Conservation (phyloP, 2,888 invertebrate species). For the Ganaspis brasiliensis region DNA sequence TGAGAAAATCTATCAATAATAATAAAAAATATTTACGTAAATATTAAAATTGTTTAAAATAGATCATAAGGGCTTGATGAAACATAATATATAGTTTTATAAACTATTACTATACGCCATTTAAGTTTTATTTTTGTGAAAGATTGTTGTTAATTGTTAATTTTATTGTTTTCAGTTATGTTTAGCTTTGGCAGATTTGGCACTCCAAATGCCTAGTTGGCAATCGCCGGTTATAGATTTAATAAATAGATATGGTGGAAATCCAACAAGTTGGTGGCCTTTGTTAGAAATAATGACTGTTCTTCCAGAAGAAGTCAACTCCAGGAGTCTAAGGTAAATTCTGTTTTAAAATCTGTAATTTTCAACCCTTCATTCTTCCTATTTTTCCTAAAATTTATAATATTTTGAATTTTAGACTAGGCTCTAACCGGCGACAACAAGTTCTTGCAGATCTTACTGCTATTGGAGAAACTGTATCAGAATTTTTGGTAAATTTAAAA, state of each 20-base stretch:
- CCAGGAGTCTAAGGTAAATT: slow-evolving; percentile 85
- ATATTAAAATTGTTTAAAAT: no score
- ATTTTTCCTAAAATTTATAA: not conserved
- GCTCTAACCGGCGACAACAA: slow-evolving; percentile 94
- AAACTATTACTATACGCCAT: no score
- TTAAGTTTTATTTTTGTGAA: not conserved
- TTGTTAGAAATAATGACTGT: slow-evolving; percentile 96
- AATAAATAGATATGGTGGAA: slow-evolving; percentile 87
- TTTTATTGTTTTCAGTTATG: slow-evolving; percentile 84
- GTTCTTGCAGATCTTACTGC: slow-evolving; percentile 90
- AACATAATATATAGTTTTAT: no score
- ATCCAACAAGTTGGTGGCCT: slow-evolving; percentile 87
- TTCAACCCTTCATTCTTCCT: not conserved
- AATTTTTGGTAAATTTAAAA: slow-evolving; percentile 85
- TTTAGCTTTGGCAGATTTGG: slow-evolving; percentile 95
- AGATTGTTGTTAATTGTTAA: not conserved
- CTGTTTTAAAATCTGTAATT: not conserved
- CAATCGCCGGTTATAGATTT: slow-evolving; percentile 93
- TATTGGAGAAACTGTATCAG: slow-evolving; percentile 89
- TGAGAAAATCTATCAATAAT: no score
- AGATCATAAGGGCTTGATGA: no score
- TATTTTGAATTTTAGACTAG: slow-evolving; percentile 82
- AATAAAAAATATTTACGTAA: no score
- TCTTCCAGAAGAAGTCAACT: slow-evolving; percentile 97
- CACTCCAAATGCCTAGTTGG: slow-evolving; percentile 97